A percentile compares a stretch with the other conserved stretches of the same genome.
Evolutionary conservation across 2,797 vertebrate species (phyloP).

Genomic region (Oophaga sylvatica): DNA sequence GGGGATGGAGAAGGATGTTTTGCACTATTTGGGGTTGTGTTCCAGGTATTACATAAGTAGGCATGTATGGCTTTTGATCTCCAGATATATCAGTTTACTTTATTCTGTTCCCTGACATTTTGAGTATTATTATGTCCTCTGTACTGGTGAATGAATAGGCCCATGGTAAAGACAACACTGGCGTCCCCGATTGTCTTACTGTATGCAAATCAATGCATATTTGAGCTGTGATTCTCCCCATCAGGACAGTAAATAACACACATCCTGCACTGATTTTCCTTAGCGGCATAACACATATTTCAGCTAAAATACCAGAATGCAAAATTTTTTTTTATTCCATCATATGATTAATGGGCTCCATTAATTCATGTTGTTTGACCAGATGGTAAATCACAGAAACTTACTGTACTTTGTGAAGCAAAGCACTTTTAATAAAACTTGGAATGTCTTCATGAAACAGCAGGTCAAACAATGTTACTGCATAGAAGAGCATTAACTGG

Average conservation of each 20-base stretch:
- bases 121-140: too few relatives aligned
- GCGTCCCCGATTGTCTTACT: constrained; percentile 14
- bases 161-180: not conserved
- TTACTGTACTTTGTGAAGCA: constrained; percentile 17
- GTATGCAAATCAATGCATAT: constrained; percentile 55
- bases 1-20: too few relatives aligned
- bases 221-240: constrained; percentile 40
- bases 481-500: constrained; percentile 32
- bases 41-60: too few relatives aligned
- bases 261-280: constrained; percentile 66
- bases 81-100: not conserved
- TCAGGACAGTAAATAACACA: constrained; percentile 56
- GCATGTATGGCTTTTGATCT: too few relatives aligned
- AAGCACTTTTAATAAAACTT: constrained; percentile 54
- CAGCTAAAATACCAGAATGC: constrained; percentile 60
- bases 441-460: constrained; percentile 63
- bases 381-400: constrained; percentile 59
- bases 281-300: constrained; percentile 61
- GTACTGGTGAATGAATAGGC: not conserved
- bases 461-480: constrained; percentile 64
- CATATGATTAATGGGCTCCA: constrained; percentile 52
- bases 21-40: too few relatives aligned
- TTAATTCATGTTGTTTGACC: constrained; percentile 61
- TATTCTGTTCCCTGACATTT: not conserved
- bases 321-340: constrained; percentile 54